Conservation (phyloP, 2,113 vertebrate species). For the Toxostoma redivivum region DNA sequence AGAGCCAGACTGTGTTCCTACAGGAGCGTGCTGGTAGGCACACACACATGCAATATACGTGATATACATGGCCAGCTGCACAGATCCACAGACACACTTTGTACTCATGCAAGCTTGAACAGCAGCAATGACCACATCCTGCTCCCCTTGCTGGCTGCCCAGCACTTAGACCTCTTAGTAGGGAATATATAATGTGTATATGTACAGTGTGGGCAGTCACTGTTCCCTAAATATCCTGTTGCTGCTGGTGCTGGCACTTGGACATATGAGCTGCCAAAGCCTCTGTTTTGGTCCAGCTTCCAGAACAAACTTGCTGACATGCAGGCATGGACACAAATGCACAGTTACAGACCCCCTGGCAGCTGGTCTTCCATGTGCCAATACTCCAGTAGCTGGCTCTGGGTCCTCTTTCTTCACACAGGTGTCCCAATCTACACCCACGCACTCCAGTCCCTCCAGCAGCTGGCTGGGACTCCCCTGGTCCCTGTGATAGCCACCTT, state of each 20-base stretch:
- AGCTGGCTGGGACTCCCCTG: neutral
- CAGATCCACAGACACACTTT: neutral
- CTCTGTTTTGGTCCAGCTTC: neutral
- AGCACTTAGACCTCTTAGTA: neutral
- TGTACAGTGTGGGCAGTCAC: neutral
- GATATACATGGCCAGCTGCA: neutral
- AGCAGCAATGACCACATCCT: neutral
- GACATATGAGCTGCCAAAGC: neutral
- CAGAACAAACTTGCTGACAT: neutral
- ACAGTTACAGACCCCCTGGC: neutral
- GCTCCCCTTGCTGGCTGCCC: fast-evolving
- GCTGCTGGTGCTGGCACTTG: neutral
- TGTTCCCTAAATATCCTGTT: neutral
- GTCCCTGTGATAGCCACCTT: neutral
- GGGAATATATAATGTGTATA: neutral
- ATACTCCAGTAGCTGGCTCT: neutral
- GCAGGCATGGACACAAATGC: neutral
- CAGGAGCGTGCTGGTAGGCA: neutral
- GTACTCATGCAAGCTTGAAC: neutral
- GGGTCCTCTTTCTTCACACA: neutral
- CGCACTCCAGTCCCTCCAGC: neutral
- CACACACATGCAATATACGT: neutral
- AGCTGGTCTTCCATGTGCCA: neutral
- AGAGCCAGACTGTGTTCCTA: neutral
- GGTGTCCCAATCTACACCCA: neutral